Base-by-base conservation (phyloP, 2,888 invertebrate species). In the Brenthis hecate region DNA sequence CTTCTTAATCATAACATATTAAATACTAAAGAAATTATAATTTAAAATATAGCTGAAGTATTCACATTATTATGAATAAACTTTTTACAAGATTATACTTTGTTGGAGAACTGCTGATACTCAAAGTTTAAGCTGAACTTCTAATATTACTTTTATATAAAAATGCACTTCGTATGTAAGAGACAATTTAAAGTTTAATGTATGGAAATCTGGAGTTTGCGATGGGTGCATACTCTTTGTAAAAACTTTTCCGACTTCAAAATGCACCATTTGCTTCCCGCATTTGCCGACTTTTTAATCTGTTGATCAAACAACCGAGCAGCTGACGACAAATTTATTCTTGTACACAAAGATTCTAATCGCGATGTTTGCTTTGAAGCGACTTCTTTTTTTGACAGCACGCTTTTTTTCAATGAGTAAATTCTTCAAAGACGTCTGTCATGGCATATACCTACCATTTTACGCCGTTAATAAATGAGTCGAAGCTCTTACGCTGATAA, bases 271-370 rank as follows among this genome's bases (percentile, higher is more conserved):
- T 87, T 83, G 83, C 84, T 80, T 75, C 76, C 73, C 76, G 75
- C 81, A 79, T 79, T 81, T 80, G 81, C 79, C 80, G 82, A 82
- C 79, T 86, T 87, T 86, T 85, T 89, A 89, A 89, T 90, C 89
- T 88, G 81, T 83, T 83, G 87, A 89, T 90, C 89, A 89, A 89
- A 90, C 86, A 87, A 81, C 74, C 79, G 80, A 77, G 75, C 80
- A 81, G 81, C 82, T 82, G 88, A 84, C 84, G 88, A 88, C 87
- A 89, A 89, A 88, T 88, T 89, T 88, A 89, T 89, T 89, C 87
- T 82, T 82, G 86, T 85, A 85, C 82, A 84, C 84, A 75, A 76
- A 84, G 88, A 89, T 89, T 81, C 81, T 87, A 84, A 89, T 88
- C 88, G 81, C 76, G 53, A 79, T 78, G 77, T 78, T 78, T 78